These are phyloP conservation scores for Drosophila cyrtoloma DNA, from an alignment of 2,888 invertebrate genomes.

Conservation along the genomic window DNA sequence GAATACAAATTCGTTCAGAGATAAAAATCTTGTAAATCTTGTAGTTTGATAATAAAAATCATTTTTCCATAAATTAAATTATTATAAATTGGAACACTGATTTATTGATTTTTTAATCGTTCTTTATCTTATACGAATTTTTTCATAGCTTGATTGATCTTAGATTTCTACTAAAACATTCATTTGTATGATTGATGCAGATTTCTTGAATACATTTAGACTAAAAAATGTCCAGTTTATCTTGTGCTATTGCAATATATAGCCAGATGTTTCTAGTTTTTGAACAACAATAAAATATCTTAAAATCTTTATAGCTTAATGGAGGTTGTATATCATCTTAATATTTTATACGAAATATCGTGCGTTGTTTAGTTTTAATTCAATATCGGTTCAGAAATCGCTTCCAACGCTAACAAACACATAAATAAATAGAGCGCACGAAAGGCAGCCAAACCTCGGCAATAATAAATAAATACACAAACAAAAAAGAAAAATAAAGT, in stretches of 20 bases:
- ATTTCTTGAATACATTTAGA: neutral
- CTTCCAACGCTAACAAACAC: constrained; percentile 22
- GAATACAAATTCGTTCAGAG: neutral
- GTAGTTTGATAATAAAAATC: neutral
- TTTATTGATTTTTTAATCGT: neutral
- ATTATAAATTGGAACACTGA: neutral
- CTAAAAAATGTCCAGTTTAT: neutral
- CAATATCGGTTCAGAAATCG: constrained; percentile 32
- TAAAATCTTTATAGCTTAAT: constrained; percentile 16
- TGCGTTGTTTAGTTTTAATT: constrained; percentile 36
- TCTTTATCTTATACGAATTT: neutral
- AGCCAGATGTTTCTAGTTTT: neutral
- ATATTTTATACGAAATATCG: constrained; percentile 35
- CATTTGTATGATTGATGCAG: neutral
- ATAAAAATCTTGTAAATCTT: neutral
- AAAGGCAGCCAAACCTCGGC: constrained; percentile 33
- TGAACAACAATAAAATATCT: neutral
- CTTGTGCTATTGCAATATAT: neutral
- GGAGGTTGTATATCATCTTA: constrained; percentile 37
- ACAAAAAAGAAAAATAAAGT: constrained; percentile 20
- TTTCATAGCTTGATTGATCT: neutral
- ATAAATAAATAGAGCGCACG: constrained; percentile 46
- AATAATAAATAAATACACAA: constrained; percentile 68
- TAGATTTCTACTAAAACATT: neutral
- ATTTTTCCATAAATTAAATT: neutral